Evolutionary conservation across 1,140 invertebrate genomes (phyloP).

Genomic region (Physella acuta): DNA sequence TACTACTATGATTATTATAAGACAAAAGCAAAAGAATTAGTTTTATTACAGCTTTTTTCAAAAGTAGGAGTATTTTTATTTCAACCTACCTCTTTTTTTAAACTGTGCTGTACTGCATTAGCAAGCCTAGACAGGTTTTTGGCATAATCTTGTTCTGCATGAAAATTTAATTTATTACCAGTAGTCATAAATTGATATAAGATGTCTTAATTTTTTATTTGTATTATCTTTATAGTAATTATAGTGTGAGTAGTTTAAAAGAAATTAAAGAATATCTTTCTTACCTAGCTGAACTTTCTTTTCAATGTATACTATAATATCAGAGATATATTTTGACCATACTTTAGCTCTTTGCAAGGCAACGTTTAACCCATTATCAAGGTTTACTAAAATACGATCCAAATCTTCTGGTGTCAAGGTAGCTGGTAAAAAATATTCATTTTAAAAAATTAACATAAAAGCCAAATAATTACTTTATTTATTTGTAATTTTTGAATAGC

Average conservation of each 20-base stretch:
- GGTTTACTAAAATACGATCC: constrained; percentile 55
- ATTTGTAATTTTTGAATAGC: background rate
- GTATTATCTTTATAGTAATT: too few species aligned
- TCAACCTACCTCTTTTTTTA: constrained; percentile 64
- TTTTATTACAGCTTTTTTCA: too few species aligned
- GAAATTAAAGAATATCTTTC: too few species aligned
- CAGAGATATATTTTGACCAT: constrained; percentile 66
- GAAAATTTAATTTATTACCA: too few species aligned
- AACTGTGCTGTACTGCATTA: constrained; percentile 58
- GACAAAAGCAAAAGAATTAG: too few species aligned
- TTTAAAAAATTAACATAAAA: constrained; percentile 28
- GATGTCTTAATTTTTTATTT: too few species aligned
- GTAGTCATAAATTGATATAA: too few species aligned
- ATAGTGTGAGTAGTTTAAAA: too few species aligned
- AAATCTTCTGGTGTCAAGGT: constrained; percentile 41
- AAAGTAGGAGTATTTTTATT: too few species aligned
- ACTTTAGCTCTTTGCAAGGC: constrained; percentile 64
- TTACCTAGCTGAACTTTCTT: constrained; percentile 61
- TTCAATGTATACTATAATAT: constrained; percentile 65
- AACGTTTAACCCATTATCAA: constrained; percentile 62
- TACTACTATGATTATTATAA: too few species aligned
- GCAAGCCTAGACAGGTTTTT: constrained; percentile 64
- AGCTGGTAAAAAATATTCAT: constrained; percentile 27
- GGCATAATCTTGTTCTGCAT: constrained; percentile 63
- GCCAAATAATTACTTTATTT: too few species aligned